These are phyloP conservation scores for Australoheros facetus DNA, from an alignment of 2,797 vertebrate species.

Conservation along the genomic window DNA sequence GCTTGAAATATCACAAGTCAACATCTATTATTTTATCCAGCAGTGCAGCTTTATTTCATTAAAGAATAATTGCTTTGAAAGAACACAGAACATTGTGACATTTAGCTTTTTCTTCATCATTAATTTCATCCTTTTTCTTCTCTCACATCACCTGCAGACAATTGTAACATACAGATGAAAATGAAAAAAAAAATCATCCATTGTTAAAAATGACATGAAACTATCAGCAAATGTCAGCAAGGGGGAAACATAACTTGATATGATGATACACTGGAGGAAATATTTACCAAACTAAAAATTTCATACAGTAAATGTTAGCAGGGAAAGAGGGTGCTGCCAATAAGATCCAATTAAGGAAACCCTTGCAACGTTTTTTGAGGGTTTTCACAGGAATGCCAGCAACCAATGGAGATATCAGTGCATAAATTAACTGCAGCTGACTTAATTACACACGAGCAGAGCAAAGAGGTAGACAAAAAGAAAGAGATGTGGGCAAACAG, in stretches of 20 bases:
- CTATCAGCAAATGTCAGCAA: slow-evolving; percentile 66
- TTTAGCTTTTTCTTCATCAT: slow-evolving; percentile 29
- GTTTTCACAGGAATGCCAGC: slow-evolving; percentile 59
- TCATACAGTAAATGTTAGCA: slow-evolving; percentile 63
- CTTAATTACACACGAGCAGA: slow-evolving; percentile 58
- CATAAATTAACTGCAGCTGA: slow-evolving; percentile 63
- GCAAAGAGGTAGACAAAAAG: slow-evolving; percentile 17
- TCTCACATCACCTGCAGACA: slow-evolving; percentile 16
- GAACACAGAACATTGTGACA: slow-evolving; percentile 39
- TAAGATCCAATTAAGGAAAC: slow-evolving; percentile 65
- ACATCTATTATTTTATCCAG: slow-evolving; percentile 18
- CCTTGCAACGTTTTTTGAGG: slow-evolving; percentile 50
- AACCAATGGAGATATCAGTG: slow-evolving; percentile 52
- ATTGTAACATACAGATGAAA: slow-evolving; percentile 32
- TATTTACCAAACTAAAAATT: slow-evolving; percentile 64
- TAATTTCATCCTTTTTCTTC: slow-evolving; percentile 14
- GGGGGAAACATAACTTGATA: neutral
- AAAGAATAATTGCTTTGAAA: slow-evolving; percentile 8
- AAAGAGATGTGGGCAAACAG: slow-evolving; percentile 36
- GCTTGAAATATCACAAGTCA: slow-evolving; percentile 16
- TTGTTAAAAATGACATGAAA: slow-evolving; percentile 58
- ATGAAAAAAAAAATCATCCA: slow-evolving; percentile 35
- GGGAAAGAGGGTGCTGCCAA: slow-evolving; percentile 49
- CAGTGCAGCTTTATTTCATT: slow-evolving; percentile 25
- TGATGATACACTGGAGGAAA: slow-evolving; percentile 51